Base-by-base conservation (phyloP, 2,888 invertebrate genomes). In the Hipparchia sbordonii region DNA sequence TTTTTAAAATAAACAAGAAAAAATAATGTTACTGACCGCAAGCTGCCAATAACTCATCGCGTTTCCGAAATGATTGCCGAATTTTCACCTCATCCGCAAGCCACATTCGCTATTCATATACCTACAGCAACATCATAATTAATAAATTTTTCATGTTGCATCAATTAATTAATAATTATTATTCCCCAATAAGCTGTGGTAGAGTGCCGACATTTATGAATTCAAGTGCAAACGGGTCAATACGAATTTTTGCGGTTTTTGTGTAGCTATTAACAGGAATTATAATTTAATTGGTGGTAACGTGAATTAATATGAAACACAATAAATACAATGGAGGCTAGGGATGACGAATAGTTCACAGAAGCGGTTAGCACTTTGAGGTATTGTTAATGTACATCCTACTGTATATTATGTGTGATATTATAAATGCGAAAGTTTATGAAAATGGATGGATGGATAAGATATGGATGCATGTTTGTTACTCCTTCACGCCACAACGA, bases 171-270 rank as follows among this genome's bases (percentile, higher is more conserved):
- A 61, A 52, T 61, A 23, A 23, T 23, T 23, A 71, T 39, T 39
- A 67, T 71, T 71, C 66, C 13, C 56, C 56, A 67, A 52, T 71
- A 52, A 45, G 60, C 46, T 60, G 71, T 67, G 52, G 52, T 13
- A 10, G 54, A 45, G 66, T 52, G n/a, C 52, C 3, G 23, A 39
- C 45, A 54, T 39, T 46, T 57, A 70, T 56, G 59, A 66, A 60
- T 66, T 61, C 59, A 67, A 67, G 60, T 67, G 61, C 67, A 60
- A 60, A 66, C 23, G 52, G 60, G 45, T 68, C n/a, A 60, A 48
- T 51, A 33, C 48, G 33, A 2, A 51, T 6, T 51, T 12, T 60
- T 68, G 59, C 33, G 59, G 60, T 48, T 59, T 39, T 48, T 60
- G 39, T 33, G 48, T 4, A 3, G 5, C 13, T 57, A 39, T 48